Evolutionary conservation across 2,888 invertebrate species (phyloP).

Genomic region (Hyposoter didymator): DNA sequence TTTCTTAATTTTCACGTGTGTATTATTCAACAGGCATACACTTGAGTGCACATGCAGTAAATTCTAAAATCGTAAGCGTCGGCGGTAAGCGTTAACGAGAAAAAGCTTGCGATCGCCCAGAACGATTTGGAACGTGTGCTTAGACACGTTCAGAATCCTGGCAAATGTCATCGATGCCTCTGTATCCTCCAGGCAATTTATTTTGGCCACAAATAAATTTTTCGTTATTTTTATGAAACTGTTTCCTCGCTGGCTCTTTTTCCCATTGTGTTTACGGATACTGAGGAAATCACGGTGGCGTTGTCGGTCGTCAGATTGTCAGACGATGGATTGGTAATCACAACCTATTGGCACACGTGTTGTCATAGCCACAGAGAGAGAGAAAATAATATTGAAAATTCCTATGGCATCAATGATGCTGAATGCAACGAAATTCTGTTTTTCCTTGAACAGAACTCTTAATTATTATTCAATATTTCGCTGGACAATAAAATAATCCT

Average conservation of each 20-base stretch:
- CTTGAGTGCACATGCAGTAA: not conserved
- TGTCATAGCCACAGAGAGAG: not conserved
- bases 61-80: slow-evolving; percentile 3
- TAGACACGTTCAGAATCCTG: not conserved
- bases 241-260: not conserved
- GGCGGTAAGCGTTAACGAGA: slow-evolving; percentile 24
- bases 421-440: too few species aligned
- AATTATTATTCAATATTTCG: too few species aligned
- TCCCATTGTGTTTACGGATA: not conserved
- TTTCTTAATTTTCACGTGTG: slow-evolving; percentile 1
- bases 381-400: too few species aligned
- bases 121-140: slow-evolving; percentile 13
- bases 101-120: slow-evolving; percentile 28
- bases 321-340: not conserved
- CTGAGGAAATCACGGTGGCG: not conserved
- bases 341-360: not conserved
- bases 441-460: too few species aligned
- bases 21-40: slow-evolving; percentile 11
- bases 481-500: too few species aligned
- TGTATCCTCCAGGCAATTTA: not conserved
- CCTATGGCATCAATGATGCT: too few species aligned
- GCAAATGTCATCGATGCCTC: slow-evolving; percentile 44
- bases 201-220: not conserved
- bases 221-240: not conserved
- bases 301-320: not conserved